Percentiles rank a stretch among this genome's conserved stretches.
phyloP scores from a whole-genome alignment of 2,797 vertebrate species.

The Myoxocephalus aenaeus region DNA sequence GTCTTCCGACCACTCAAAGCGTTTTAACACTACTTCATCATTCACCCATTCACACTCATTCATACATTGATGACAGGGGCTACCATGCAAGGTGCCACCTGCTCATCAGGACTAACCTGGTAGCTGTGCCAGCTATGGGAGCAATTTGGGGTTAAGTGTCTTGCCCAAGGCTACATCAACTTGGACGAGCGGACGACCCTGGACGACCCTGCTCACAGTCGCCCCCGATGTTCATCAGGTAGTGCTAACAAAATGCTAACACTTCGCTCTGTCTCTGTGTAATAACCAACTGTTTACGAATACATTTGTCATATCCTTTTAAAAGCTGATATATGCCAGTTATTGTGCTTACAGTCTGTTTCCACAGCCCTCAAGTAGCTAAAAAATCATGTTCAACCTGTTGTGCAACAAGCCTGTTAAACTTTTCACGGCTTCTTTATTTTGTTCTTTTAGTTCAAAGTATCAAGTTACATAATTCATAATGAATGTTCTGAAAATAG shows the following conservation, averaged over 20 bases:
- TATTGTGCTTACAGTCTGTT: not conserved
- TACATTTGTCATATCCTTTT: not conserved
- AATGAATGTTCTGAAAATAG: slow-evolving; percentile 29
- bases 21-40: too few relatives aligned
- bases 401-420: not conserved
- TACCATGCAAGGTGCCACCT: too few relatives aligned
- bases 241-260: not conserved
- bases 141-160: too few relatives aligned
- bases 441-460: not conserved
- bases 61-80: too few relatives aligned
- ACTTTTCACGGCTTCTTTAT: not conserved
- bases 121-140: too few relatives aligned
- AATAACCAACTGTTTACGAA: not conserved
- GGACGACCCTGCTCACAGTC: too few relatives aligned
- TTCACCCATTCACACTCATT: too few relatives aligned
- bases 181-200: too few relatives aligned
- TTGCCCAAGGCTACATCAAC: too few relatives aligned
- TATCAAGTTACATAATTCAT: not conserved
- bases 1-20: too few relatives aligned
- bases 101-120: too few relatives aligned
- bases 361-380: not conserved
- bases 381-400: not conserved
- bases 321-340: not conserved
- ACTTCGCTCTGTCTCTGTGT: not conserved
- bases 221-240: too few relatives aligned